Evolutionary conservation across 2,797 vertebrate species (phyloP), one percentile per base, ranked within the genome.

Genomic region (Epinephelus coioides): DNA sequence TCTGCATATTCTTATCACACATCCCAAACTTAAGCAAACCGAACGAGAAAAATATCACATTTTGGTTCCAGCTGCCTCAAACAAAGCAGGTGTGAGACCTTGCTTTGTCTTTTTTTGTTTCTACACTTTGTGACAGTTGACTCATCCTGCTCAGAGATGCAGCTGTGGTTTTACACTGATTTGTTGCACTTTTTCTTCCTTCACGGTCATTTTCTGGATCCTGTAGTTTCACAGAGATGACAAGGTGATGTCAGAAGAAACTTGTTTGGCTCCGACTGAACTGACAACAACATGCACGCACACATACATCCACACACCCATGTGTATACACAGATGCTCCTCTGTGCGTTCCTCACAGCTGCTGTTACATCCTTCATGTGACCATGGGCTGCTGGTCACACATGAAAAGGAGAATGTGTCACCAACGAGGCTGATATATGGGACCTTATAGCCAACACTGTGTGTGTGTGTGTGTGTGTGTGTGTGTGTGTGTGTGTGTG

Each of bases 291-390:
- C 60, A 75, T 54, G 23, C 44, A 65, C 69, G 18, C 67, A 80
- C 25, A 66, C 54, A 47, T 66, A 64, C 13, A 65, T 47, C 71
- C 63, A 73, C 76, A 60, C 73, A 64, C 25, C 10, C 80, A 10
- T 69, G 49, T 21, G 2, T 54, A 30, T 27, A 60, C 76, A 92
- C 86, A 89, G 86, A 91, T 81, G 83, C 79, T 80, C 79, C 77
- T 87, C 84, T 93, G 89, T 92, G 87, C 87, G 82, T 27, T 76
- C 70, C 69, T 81, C 87, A 88, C 90, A 91, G 86, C 88, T 91
- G 92, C 81, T 83, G 72, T 73, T 61, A 57, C 82, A 83, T 76
- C 86, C 73, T 86, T 81, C 90, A 91, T 93, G 87, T 91, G 88
- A 91, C 91, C 81, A 70, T 49, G 51, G 54, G 73, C 81, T 77